These are phyloP conservation scores for Bellardia bayeri DNA, from an alignment of 2,888 invertebrate genomes.

Conservation along the genomic window DNA sequence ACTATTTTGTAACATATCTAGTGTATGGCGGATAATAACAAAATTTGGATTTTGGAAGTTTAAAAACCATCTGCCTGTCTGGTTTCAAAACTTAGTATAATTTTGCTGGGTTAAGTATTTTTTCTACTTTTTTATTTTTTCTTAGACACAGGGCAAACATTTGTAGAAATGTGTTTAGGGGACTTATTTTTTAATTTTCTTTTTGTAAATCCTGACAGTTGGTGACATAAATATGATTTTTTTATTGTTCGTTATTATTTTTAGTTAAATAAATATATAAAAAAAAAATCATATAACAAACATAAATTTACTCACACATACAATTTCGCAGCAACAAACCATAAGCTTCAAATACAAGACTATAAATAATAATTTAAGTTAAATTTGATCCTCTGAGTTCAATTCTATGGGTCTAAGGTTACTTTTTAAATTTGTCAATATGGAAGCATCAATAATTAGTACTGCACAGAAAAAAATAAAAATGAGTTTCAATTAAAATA, in stretches of 20 bases:
- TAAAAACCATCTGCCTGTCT: too few species aligned
- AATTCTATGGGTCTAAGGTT: too few species aligned
- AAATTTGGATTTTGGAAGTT: too few species aligned
- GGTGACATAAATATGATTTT: slow-evolving; percentile 47
- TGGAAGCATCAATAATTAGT: too few species aligned
- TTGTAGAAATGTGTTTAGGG: not conserved
- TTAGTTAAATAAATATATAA: not conserved
- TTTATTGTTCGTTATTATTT: slow-evolving; percentile 34
- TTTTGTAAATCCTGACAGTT: slow-evolving; percentile 51
- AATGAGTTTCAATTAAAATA: too few species aligned
- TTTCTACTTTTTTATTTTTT: not conserved
- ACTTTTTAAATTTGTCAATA: too few species aligned
- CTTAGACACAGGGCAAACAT: not conserved
- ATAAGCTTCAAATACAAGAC: not conserved
- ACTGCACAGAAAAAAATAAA: too few species aligned
- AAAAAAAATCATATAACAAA: not conserved
- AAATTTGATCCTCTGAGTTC: too few species aligned
- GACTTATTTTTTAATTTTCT: slow-evolving; percentile 52
- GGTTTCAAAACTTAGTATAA: too few species aligned
- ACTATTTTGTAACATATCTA: too few species aligned
- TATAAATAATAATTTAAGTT: too few species aligned
- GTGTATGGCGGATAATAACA: too few species aligned
- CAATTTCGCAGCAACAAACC: not conserved
- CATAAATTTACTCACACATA: not conserved
- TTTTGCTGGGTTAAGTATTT: not conserved